A percentile compares a stretch with the other conserved stretches of the same genome.
Evolutionary conservation across 2,113 vertebrate genomes (phyloP).

Genomic region (Corythornis cristatus): DNA sequence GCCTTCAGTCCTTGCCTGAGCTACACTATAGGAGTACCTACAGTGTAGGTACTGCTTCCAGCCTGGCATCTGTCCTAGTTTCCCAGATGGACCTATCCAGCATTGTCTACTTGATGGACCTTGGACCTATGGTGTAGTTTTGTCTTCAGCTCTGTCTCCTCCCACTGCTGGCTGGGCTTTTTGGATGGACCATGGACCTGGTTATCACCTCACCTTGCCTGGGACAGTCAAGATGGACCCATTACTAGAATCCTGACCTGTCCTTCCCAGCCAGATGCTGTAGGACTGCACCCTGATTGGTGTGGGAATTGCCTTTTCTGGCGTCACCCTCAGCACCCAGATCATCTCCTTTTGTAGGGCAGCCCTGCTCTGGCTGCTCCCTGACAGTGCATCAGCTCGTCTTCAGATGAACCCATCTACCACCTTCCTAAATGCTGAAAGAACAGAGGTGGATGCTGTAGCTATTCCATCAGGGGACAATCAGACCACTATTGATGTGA

Average conservation of each 20-base stretch:
- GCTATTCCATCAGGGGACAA: background rate
- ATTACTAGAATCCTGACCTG: background rate
- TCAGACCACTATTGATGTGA: background rate
- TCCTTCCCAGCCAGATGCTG: background rate
- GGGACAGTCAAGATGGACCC: background rate
- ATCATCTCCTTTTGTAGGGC: fast-evolving
- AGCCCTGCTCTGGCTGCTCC: background rate
- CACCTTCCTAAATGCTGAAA: background rate
- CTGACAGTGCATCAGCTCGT: background rate
- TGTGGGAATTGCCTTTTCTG: background rate
- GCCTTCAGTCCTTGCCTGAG: background rate
- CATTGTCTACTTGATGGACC: background rate
- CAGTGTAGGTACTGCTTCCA: background rate
- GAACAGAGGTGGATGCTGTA: background rate
- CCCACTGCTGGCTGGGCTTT: fast-evolving
- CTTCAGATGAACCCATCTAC: background rate
- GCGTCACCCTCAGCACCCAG: background rate
- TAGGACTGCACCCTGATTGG: background rate
- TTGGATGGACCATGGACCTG: background rate
- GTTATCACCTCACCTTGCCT: background rate
- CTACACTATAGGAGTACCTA: fast-evolving
- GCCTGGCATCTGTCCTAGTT: background rate
- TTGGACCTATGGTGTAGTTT: background rate
- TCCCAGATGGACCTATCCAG: background rate
- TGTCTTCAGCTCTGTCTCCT: background rate